Percentiles rank a stretch among this genome's conserved stretches.
phyloP scores from a whole-genome alignment of 2,888 invertebrate species.

The Labia minor region DNA sequence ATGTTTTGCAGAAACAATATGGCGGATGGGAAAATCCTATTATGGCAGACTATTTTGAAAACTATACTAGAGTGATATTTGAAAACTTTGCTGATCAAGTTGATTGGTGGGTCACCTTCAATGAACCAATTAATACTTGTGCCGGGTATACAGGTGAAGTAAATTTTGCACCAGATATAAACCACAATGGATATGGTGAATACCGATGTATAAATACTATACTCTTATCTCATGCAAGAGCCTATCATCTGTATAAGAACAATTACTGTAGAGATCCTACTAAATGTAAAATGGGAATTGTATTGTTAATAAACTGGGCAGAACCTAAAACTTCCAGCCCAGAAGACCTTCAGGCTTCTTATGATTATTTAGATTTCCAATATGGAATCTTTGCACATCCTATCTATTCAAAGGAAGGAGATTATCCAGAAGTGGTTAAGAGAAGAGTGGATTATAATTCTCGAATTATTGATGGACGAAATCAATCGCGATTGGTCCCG shows the following conservation, averaged over 20 bases:
- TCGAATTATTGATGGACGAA: constrained; percentile 34
- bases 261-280: neutral
- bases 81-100: constrained; percentile 31
- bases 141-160: constrained; percentile 29
- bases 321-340: neutral
- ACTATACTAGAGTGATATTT: neutral
- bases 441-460: constrained; percentile 37
- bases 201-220: constrained; percentile 54
- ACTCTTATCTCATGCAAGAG: constrained; percentile 52
- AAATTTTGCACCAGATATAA: constrained; percentile 32
- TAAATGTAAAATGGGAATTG: neutral
- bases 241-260: constrained; percentile 45
- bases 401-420: constrained; percentile 39
- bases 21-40: neutral
- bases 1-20: neutral
- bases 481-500: constrained; percentile 38
- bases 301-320: neutral
- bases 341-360: neutral
- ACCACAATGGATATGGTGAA: constrained; percentile 46
- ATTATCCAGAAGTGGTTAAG: constrained; percentile 43
- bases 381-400: constrained; percentile 41
- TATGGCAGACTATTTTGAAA: neutral
- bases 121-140: constrained; percentile 56
- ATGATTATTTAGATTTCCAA: neutral
- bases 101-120: constrained; percentile 64